Conservation (phyloP, 2,113 vertebrate species). For the Synodontis membranacea region DNA sequence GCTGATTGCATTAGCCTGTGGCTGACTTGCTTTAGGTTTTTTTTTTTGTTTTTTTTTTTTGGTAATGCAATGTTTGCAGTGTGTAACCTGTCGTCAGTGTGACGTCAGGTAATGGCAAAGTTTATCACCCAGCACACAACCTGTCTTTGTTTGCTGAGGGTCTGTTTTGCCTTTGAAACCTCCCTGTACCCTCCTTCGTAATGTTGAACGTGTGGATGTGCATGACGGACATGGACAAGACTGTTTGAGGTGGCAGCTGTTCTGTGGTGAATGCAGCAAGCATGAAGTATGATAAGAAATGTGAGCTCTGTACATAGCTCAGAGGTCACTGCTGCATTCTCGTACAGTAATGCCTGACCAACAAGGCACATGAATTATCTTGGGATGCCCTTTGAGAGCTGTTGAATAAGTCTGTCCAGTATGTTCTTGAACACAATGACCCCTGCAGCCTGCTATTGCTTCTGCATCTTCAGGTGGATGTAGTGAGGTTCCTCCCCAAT, state of each 20-base stretch:
- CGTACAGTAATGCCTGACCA: neutral
- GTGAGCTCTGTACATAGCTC: slow-evolving; percentile 16
- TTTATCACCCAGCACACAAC: neutral
- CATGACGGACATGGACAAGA: neutral
- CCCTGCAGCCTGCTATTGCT: neutral
- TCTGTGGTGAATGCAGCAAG: neutral
- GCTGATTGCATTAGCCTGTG: neutral
- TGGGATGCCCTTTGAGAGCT: slow-evolving; percentile 2
- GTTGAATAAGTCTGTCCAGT: neutral
- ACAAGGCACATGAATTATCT: neutral
- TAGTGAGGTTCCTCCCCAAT: neutral
- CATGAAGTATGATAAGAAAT: slow-evolving; percentile 33
- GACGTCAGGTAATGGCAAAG: neutral
- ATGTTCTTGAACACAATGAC: neutral
- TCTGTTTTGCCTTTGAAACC: slow-evolving; percentile 28
- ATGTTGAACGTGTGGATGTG: neutral
- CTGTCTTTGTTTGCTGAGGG: neutral
- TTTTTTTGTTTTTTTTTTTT: neutral
- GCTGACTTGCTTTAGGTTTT: no score
- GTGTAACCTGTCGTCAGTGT: neutral
- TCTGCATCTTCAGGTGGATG: neutral
- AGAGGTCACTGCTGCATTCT: neutral
- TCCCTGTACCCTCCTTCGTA: neutral
- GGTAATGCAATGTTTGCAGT: slow-evolving; percentile 11
- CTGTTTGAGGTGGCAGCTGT: slow-evolving; percentile 32